Percentiles rank a stretch among this genome's conserved stretches.
These are phyloP conservation scores for Callospermophilus lateralis DNA, from an alignment of 2,113 vertebrate species.

Conservation along the genomic window DNA sequence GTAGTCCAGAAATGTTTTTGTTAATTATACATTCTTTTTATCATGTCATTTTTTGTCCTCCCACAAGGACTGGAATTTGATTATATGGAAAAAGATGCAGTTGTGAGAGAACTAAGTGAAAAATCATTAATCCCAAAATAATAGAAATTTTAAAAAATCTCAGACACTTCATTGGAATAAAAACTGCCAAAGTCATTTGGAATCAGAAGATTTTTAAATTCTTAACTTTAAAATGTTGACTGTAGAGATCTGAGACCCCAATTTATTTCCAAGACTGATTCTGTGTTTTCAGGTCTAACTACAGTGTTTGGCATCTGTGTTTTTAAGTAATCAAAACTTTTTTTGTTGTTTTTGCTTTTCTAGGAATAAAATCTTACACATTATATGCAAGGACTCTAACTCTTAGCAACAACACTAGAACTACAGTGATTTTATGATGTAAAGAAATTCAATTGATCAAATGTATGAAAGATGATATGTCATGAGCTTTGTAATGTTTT, in stretches of 20 bases:
- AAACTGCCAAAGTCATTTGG: background rate
- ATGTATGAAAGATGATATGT: too few species aligned
- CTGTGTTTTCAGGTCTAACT: background rate
- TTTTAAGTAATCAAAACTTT: background rate
- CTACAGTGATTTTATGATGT: background rate
- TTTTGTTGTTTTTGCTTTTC: background rate
- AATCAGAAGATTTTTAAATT: background rate
- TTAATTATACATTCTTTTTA: background rate
- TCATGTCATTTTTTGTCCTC: too few species aligned
- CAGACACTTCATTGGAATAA: background rate
- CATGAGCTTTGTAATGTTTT: too few species aligned
- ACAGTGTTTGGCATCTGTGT: background rate
- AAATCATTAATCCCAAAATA: background rate
- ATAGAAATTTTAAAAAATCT: background rate
- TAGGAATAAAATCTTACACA: too few species aligned
- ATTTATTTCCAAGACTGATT: background rate
- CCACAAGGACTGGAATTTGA: background rate
- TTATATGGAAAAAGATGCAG: background rate
- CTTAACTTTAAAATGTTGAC: background rate
- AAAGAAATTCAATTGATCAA: background rate
- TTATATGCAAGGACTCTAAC: background rate
- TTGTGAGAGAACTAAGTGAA: slow-evolving; percentile 1
- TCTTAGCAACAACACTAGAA: background rate
- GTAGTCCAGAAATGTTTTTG: background rate
- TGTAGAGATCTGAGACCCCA: background rate